These are phyloP conservation scores for Tipula lateralis DNA, from an alignment of 2,888 invertebrate genomes.

Conservation along the genomic window DNA sequence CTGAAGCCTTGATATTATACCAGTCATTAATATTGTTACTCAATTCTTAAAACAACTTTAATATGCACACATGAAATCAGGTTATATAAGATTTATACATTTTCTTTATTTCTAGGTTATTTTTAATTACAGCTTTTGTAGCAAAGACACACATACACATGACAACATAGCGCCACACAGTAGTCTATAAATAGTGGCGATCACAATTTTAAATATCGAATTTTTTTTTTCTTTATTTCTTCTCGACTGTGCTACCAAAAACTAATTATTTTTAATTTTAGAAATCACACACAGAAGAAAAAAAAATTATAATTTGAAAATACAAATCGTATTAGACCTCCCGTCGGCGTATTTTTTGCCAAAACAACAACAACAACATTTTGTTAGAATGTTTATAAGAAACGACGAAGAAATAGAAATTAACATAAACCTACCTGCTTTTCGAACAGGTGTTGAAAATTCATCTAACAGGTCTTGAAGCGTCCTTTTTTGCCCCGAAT, in stretches of 20 bases:
- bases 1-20: background rate
- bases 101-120: conserved; percentile 14
- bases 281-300: background rate
- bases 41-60: background rate
- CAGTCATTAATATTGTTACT: background rate
- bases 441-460: conserved; percentile 46
- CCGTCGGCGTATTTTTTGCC: conserved; percentile 4
- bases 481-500: conserved; percentile 46
- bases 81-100: conserved; percentile 24
- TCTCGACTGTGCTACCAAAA: background rate
- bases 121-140: conserved; percentile 24
- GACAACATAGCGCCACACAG: background rate
- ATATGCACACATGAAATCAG: background rate
- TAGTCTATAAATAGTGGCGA: background rate
- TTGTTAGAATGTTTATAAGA: background rate
- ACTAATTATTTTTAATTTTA: conserved; percentile 19
- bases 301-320: background rate
- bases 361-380: background rate
- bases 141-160: background rate
- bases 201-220: background rate
- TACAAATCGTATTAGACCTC: background rate
- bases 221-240: background rate
- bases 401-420: background rate
- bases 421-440: conserved; percentile 44
- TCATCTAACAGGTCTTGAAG: conserved; percentile 45